Conservation (phyloP, 2,113 vertebrate species). For the Gymnarchus niloticus region DNA sequence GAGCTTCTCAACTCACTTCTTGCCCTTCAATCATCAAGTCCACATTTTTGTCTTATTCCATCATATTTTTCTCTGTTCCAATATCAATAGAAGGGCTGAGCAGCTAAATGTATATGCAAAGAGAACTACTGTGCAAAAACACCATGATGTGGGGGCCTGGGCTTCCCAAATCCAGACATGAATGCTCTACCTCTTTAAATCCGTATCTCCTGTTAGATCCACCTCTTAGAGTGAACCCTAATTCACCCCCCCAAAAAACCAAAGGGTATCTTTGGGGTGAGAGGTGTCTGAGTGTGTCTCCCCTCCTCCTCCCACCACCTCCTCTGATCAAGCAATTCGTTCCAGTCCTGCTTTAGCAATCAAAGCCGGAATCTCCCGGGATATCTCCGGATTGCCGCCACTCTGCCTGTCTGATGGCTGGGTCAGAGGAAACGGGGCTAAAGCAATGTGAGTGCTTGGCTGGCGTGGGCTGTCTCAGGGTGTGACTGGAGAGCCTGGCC, state of each 20-base stretch:
- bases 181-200: background rate
- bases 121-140: too few species aligned
- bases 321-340: background rate
- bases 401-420: background rate
- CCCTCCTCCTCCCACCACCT: background rate
- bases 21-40: background rate
- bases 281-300: background rate
- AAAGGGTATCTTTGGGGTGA: background rate
- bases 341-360: background rate
- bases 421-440: background rate
- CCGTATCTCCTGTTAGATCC: background rate
- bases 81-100: too few species aligned
- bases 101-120: too few species aligned
- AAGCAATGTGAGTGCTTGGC: background rate
- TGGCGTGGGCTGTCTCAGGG: background rate
- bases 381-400: background rate
- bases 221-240: background rate
- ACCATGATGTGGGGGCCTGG: too few species aligned
- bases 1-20: background rate
- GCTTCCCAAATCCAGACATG: too few species aligned
- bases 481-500: background rate
- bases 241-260: background rate
- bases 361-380: background rate
- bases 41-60: background rate
- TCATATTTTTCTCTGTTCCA: too few species aligned